Evolutionary conservation across 2,888 invertebrate genomes (phyloP), one percentile per base, ranked within the genome.

Genomic region (Calephelis perditalis): DNA sequence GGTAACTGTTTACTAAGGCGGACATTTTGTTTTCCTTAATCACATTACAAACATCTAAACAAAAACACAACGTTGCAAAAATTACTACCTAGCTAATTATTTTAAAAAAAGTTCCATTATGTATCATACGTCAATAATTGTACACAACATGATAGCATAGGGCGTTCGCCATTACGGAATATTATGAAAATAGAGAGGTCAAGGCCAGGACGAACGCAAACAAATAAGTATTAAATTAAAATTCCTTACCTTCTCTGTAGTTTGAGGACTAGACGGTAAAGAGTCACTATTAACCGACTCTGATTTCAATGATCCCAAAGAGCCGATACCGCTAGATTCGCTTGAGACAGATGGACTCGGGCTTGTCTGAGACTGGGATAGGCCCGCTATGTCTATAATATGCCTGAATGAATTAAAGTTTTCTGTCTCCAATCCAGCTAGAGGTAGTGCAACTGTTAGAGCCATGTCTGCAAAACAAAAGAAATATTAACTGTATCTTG

Each of bases 251-350:
- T 91, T 91, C 70, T 91, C 91, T 76, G 89, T 88, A 67, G 87
- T 88, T 71, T 91, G 91, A 82, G 91, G 90, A 79, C 91, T 91
- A 73, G 91, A 83, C 60, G 91, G 90, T 66, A 91, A 75, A 73
- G 89, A 89, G 75, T 86, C 89, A 75, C 79, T 85, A 73, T 79
- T 83, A 66, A 88, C 82, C 57, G 90, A 91, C 78, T 90, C 91
- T 59, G 86, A 85, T 77, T 91, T 90, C 70, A 92, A 86, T 68
- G 92, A 91, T 68, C 88, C 91, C 70, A 92, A 76, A 70, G 92
- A 92, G 71, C 92, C 91, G 78, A 93, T 87, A 76, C 92, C 93
- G 82, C 92, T 93, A 72, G 92, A 92, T 79, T 92, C 93, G 74
- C 92, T 93, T 73, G 89, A 91, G 76, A 88, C 86, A 73, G 92